phyloP scores from a whole-genome alignment of 1,140 invertebrate genomes.

The Leptopilina clavipes region DNA sequence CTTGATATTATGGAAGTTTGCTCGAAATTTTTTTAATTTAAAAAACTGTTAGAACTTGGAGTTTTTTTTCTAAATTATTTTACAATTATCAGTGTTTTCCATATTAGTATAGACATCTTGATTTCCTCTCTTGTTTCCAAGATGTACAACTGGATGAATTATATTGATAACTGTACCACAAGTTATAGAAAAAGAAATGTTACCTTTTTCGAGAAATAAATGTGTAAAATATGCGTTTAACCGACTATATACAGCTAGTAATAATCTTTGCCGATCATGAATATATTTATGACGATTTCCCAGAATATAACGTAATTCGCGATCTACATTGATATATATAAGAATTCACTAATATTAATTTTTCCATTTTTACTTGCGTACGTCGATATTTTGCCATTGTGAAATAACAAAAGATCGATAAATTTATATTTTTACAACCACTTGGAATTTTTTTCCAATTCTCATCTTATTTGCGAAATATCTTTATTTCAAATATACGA shows the following conservation, averaged over 20 bases:
- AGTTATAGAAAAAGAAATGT: slow-evolving; percentile 11
- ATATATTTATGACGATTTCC: slow-evolving; percentile 16
- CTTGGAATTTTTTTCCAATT: too few species aligned
- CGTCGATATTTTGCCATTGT: too few species aligned
- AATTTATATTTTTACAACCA: too few species aligned
- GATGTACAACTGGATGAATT: slow-evolving; percentile 4
- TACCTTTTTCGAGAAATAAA: slow-evolving; percentile 26
- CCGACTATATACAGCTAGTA: neutral
- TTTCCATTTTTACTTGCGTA: neutral
- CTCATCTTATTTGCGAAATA: too few species aligned
- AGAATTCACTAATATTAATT: neutral
- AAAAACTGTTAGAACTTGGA: neutral
- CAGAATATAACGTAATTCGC: neutral
- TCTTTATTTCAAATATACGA: neutral
- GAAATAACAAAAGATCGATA: too few species aligned
- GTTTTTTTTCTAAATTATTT: neutral
- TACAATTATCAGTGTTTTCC: neutral
- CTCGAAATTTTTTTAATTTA: too few species aligned
- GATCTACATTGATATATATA: neutral
- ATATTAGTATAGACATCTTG: neutral
- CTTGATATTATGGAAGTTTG: too few species aligned
- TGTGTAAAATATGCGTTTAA: neutral
- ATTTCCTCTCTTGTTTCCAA: neutral
- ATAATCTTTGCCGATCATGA: slow-evolving; percentile 26
- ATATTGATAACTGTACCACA: neutral